Evolutionary conservation across 2,113 vertebrate species (phyloP).

Genomic region (Rhinopithecus roxellana): DNA sequence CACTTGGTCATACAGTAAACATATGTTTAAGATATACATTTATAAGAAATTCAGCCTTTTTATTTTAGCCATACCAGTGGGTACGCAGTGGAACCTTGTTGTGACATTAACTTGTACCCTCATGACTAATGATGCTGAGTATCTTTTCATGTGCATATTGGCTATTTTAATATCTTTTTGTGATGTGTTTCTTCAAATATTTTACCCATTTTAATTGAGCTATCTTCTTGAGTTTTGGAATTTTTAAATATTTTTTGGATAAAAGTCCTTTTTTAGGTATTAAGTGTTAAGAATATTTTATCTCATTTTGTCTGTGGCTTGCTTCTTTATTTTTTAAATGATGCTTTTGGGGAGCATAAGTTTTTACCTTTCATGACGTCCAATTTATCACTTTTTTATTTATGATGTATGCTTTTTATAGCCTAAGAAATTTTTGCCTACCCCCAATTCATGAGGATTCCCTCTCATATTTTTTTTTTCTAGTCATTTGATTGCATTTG

Average conservation of each 20-base stretch:
- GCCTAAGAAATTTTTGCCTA: slow-evolving; percentile 11
- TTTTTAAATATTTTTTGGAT: background rate
- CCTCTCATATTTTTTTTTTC: slow-evolving; percentile 17
- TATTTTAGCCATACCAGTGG: background rate
- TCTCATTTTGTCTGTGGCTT: background rate
- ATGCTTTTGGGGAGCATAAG: background rate
- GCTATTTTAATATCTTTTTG: background rate
- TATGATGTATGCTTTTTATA: background rate
- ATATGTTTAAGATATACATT: background rate
- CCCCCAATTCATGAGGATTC: background rate
- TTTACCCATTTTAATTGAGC: background rate
- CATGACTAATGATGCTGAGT: background rate
- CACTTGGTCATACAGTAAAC: background rate
- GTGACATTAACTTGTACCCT: background rate
- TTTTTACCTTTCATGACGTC: slow-evolving; percentile 20
- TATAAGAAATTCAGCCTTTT: background rate
- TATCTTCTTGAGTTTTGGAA: background rate
- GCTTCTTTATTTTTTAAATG: background rate
- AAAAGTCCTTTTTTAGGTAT: background rate
- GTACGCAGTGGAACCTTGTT: background rate
- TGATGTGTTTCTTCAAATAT: background rate
- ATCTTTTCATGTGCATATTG: background rate
- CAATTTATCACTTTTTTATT: slow-evolving; percentile 17
- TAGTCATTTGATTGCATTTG: slow-evolving; percentile 1
- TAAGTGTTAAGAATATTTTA: background rate